Conservation (phyloP, 2,113 vertebrate genomes). For the Capreolus pygargus region DNA sequence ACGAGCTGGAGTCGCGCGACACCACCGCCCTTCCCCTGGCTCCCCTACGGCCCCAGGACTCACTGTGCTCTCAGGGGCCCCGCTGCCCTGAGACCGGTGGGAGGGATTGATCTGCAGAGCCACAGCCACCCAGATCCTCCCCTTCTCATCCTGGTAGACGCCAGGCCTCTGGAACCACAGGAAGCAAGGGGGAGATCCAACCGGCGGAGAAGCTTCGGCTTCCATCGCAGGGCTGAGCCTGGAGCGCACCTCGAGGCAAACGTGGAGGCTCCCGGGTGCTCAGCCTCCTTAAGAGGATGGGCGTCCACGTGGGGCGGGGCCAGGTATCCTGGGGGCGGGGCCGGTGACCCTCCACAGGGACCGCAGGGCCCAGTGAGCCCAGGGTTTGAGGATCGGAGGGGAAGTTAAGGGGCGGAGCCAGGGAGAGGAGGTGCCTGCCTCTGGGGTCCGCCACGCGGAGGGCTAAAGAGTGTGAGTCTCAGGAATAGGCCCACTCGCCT, state of each 20-base stretch:
- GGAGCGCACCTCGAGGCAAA: rapidly evolving
- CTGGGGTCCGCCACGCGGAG: not conserved
- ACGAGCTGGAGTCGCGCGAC: rapidly evolving
- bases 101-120: rapidly evolving
- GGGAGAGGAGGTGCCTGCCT: not conserved
- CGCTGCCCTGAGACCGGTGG: rapidly evolving
- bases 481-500: not conserved
- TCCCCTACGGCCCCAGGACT: not conserved
- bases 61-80: not conserved
- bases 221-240: rapidly evolving
- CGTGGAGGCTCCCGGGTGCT: rapidly evolving
- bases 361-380: not conserved
- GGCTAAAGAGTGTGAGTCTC: not conserved
- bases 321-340: rapidly evolving
- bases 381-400: no score
- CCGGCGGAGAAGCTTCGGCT: rapidly evolving
- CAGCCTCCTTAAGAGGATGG: not conserved
- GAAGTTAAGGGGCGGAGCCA: not conserved
- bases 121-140: not conserved
- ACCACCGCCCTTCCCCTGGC: not conserved
- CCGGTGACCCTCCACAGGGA: rapidly evolving
- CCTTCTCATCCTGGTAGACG: not conserved
- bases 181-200: rapidly evolving
- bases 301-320: not conserved
- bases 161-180: not conserved